Evolutionary conservation across 1,140 invertebrate species (phyloP).

Genomic region (Eulimnadia texana): DNA sequence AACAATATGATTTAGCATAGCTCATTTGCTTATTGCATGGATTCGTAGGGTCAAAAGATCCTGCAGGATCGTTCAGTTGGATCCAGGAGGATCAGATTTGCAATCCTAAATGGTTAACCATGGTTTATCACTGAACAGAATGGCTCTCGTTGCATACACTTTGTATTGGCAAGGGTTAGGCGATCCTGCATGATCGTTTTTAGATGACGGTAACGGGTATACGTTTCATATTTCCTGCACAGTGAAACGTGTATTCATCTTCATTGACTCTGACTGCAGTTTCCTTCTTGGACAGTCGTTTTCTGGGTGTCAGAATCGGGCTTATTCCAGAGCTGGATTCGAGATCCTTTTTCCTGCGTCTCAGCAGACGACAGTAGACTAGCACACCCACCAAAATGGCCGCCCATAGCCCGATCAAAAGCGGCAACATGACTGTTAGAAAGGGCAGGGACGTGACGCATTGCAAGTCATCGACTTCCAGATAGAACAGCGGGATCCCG

Average conservation of each 20-base stretch:
- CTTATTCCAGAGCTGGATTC: neutral
- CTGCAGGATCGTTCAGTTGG: too few relatives aligned
- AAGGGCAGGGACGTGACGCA: neutral
- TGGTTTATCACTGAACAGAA: too few relatives aligned
- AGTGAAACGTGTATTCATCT: constrained; percentile 10
- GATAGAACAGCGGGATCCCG: neutral
- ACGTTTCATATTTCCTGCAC: constrained; percentile 5
- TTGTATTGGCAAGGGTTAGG: neutral
- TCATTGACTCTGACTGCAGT: neutral
- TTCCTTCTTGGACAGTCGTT: neutral
- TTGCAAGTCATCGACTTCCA: neutral
- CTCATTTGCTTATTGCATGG: too few relatives aligned
- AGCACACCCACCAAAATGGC: neutral
- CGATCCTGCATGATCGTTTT: neutral
- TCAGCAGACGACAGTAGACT: constrained; percentile 2
- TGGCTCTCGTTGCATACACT: neutral
- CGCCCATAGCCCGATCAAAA: neutral
- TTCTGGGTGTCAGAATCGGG: neutral
- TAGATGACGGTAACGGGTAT: constrained; percentile 8
- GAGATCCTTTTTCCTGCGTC: neutral
- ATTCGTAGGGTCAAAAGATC: too few relatives aligned
- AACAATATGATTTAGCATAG: too few relatives aligned
- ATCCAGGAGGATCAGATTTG: too few relatives aligned
- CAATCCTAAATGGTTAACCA: too few relatives aligned
- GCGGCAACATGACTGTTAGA: neutral